phyloP scores from a whole-genome alignment of 2,888 invertebrate genomes.

The Drosophila algonquin region DNA sequence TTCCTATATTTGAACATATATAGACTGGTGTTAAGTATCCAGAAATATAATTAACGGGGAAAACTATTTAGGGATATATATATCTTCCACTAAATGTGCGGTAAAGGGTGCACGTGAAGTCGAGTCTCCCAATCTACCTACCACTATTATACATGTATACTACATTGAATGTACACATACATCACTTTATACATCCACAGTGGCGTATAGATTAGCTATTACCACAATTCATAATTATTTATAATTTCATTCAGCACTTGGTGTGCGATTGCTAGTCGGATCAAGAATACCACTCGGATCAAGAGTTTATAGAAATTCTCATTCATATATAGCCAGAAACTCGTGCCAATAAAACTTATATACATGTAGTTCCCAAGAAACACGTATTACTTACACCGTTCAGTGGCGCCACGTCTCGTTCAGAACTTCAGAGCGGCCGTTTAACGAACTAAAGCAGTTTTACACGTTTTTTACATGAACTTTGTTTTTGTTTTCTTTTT shows the following conservation, averaged over 20 bases:
- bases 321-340: not conserved
- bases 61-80: not conserved
- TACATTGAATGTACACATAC: not conserved
- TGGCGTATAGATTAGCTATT: not conserved
- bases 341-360: not conserved
- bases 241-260: not conserved
- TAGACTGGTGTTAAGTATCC: too few relatives aligned
- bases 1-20: too few relatives aligned
- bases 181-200: not conserved
- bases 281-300: not conserved
- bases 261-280: not conserved
- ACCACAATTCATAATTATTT: not conserved
- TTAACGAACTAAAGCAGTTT: not conserved
- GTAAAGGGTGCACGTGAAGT: not conserved
- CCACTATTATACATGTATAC: not conserved
- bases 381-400: not conserved
- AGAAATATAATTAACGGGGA: not conserved
- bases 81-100: not conserved
- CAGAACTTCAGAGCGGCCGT: not conserved
- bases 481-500: not conserved
- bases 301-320: not conserved
- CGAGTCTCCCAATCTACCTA: not conserved
- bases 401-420: slow-evolving; percentile 12
- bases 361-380: not conserved
- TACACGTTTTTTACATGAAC: not conserved